A percentile compares a stretch with the other conserved stretches of the same genome.
Conservation (phyloP, 2,888 invertebrate species). For the Lasius fuliginosus region DNA sequence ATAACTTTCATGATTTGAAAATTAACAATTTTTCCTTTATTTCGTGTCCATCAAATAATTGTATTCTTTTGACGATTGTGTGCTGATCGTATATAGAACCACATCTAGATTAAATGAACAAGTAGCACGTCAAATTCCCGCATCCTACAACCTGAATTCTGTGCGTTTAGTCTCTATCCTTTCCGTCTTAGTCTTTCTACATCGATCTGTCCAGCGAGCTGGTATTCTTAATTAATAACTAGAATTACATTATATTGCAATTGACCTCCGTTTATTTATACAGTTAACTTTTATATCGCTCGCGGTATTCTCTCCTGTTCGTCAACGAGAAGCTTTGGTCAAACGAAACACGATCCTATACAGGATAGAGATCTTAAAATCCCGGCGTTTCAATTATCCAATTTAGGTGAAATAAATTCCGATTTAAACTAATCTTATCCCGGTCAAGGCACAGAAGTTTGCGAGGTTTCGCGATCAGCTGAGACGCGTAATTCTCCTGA, state of each 20-base stretch:
- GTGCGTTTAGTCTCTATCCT: not conserved
- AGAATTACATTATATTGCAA: conserved; percentile 72
- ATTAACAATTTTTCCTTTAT: not conserved
- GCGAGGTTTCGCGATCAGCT: not conserved
- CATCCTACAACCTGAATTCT: not conserved
- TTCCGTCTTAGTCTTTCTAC: conserved; percentile 16
- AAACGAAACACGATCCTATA: not conserved
- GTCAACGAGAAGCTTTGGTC: not conserved
- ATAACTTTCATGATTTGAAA: conserved; percentile 22
- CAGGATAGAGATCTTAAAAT: not conserved
- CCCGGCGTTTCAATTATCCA: not conserved
- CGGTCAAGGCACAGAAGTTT: not conserved
- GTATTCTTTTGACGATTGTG: not conserved
- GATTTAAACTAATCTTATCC: conserved; percentile 9
- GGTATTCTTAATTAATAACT: conserved; percentile 55
- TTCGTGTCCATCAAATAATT: conserved; percentile 10
- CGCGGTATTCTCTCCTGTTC: conserved; percentile 7
- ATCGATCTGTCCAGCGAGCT: conserved; percentile 23
- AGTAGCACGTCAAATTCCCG: conserved; percentile 2
- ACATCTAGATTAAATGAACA: not conserved
- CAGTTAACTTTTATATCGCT: conserved; percentile 53
- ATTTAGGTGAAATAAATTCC: conserved; percentile 10
- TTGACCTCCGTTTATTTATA: conserved; percentile 74
- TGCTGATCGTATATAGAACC: not conserved
- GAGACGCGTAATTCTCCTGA: not conserved